Evolutionary conservation across 2,113 vertebrate species (phyloP).

Genomic region (Cervus canadensis): DNA sequence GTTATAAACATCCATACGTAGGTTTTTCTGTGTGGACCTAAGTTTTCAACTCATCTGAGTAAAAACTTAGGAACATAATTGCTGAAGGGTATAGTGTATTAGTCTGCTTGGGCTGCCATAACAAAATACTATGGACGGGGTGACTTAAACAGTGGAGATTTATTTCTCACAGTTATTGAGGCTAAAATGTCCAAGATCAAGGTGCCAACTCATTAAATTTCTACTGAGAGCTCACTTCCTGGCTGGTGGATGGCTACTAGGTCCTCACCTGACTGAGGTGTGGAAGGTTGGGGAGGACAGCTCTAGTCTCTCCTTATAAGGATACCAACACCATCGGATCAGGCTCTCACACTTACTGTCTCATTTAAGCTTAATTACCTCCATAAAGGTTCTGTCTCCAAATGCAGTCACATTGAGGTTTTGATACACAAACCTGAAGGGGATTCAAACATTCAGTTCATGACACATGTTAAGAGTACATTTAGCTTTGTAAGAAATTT

Average conservation of each 20-base stretch:
- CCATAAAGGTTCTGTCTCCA: neutral
- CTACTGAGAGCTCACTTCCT: neutral
- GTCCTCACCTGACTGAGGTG: neutral
- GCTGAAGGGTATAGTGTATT: neutral
- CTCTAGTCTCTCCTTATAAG: neutral
- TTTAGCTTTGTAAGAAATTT: neutral
- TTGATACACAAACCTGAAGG: neutral
- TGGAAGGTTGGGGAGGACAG: neutral
- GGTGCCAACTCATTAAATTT: neutral
- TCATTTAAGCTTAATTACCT: neutral
- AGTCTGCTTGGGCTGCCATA: neutral
- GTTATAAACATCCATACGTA: neutral
- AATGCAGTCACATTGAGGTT: neutral
- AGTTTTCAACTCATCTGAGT: neutral
- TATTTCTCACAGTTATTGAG: neutral
- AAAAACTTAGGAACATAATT: neutral
- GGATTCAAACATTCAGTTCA: neutral
- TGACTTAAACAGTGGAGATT: neutral
- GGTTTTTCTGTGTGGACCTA: neutral
- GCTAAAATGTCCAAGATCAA: neutral
- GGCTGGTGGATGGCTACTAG: neutral
- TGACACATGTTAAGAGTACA: neutral
- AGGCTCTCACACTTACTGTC: neutral
- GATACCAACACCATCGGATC: neutral
- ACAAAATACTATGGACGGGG: neutral